A percentile compares a stretch with the other conserved stretches of the same genome.
phyloP scores from a whole-genome alignment of 2,113 vertebrate species.

The Notarius quadriscutis region DNA sequence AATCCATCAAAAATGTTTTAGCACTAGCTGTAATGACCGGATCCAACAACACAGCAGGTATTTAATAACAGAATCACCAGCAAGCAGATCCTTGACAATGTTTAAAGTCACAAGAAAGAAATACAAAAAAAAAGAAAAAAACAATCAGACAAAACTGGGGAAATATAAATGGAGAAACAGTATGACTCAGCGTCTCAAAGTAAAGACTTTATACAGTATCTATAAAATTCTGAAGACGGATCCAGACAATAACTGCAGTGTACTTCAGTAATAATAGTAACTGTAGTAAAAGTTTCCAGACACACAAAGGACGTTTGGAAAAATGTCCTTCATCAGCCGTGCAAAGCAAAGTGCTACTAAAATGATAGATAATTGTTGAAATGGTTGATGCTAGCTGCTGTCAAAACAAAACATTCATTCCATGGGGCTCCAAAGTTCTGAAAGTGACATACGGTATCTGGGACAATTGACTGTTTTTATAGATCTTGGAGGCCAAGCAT shows the following conservation, averaged over 20 bases:
- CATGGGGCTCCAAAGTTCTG: not conserved
- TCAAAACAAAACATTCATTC: not conserved
- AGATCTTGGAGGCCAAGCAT: not conserved
- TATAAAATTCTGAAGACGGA: not conserved
- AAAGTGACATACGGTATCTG: not conserved
- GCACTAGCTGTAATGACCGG: slow-evolving; percentile 28
- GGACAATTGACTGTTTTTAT: not conserved
- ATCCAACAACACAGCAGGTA: slow-evolving; percentile 10
- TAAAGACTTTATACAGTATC: not conserved
- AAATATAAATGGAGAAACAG: not conserved
- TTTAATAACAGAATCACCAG: not conserved
- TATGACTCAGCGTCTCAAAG: not conserved
- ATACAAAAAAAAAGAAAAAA: not conserved
- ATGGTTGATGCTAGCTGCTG: not conserved
- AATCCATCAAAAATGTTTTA: slow-evolving; percentile 21
- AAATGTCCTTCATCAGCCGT: not conserved
- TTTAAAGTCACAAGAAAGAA: not conserved
- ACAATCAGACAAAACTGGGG: not conserved
- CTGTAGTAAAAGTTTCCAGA: not conserved
- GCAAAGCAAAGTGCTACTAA: not conserved
- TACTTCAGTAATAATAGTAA: not conserved
- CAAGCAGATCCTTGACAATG: not conserved
- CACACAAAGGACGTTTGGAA: not conserved
- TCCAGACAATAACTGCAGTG: not conserved
- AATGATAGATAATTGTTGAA: not conserved